Conservation (phyloP, 2,113 vertebrate genomes). For the Orientallactaga bullata region DNA sequence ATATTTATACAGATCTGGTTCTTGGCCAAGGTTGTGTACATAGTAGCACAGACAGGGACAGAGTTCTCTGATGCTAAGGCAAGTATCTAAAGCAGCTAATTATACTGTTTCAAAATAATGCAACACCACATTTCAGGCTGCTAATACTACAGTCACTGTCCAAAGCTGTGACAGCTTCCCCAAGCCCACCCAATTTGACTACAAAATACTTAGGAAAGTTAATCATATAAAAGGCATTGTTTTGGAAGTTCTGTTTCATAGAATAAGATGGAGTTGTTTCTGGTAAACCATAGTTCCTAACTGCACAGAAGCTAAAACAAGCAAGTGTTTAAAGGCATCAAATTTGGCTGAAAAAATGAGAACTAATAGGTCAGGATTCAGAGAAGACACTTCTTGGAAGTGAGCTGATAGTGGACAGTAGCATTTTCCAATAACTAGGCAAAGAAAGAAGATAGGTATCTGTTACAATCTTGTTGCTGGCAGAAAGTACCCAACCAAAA, state of each 20-base stretch:
- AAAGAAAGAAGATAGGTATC: no score
- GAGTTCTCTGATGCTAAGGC: neutral
- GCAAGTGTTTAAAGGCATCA: neutral
- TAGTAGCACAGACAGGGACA: neutral
- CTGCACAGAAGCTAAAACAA: neutral
- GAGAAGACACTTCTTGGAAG: neutral
- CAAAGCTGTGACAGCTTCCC: constrained; percentile 26
- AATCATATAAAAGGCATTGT: neutral
- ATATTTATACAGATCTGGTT: neutral
- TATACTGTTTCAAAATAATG: neutral
- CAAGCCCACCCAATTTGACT: neutral
- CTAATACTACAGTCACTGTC: neutral
- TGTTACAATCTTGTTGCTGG: no score
- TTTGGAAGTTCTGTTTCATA: constrained; percentile 22
- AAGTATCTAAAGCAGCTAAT: neutral
- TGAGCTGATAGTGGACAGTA: neutral
- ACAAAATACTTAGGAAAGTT: neutral
- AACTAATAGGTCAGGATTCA: neutral
- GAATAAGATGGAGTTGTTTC: neutral
- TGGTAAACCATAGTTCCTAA: neutral
- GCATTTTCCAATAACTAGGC: neutral
- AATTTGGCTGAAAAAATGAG: neutral
- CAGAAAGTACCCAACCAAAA: no score
- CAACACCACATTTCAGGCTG: neutral
- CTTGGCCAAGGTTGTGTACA: neutral